phyloP scores from a whole-genome alignment of 2,797 vertebrate genomes.

The Discoglossus pictus region DNA sequence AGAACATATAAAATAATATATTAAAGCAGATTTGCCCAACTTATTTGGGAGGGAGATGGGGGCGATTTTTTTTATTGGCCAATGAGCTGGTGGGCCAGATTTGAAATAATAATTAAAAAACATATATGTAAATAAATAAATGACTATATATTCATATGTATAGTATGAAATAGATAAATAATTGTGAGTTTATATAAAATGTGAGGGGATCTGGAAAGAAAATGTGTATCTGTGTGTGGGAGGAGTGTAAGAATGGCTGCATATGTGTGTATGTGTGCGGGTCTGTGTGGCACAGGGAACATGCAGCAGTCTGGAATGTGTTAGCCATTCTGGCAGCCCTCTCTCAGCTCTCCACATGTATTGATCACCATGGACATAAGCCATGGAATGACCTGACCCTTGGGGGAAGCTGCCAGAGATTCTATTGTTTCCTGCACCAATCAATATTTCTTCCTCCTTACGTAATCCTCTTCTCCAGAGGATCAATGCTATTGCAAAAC shows the following conservation, averaged over 20 bases:
- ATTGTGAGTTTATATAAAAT: too few species aligned
- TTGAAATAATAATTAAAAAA: too few species aligned
- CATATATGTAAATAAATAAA: too few species aligned
- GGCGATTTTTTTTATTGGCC: too few species aligned
- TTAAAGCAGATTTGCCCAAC: too few species aligned
- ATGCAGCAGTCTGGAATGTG: slow-evolving; percentile 6
- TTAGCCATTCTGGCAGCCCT: background rate
- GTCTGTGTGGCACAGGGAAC: background rate
- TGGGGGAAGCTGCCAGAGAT: slow-evolving; percentile 9
- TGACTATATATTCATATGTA: too few species aligned
- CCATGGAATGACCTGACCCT: slow-evolving; percentile 17
- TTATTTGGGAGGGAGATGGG: too few species aligned
- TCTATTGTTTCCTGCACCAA: slow-evolving; percentile 19
- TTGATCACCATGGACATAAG: slow-evolving; percentile 16
- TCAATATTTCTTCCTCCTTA: slow-evolving; percentile 39
- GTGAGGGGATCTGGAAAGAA: too few species aligned
- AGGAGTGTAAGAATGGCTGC: background rate
- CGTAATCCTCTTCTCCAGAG: slow-evolving; percentile 25
- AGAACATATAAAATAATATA: too few species aligned
- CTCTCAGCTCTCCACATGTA: background rate
- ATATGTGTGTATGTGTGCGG: background rate
- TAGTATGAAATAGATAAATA: too few species aligned
- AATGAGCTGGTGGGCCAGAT: too few species aligned
- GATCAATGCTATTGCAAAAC: slow-evolving; percentile 29
- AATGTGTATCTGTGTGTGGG: background rate